Percentiles rank a stretch among this genome's conserved stretches.
Conservation (phyloP, 2,113 vertebrate genomes). For the Myotis brandtii region DNA sequence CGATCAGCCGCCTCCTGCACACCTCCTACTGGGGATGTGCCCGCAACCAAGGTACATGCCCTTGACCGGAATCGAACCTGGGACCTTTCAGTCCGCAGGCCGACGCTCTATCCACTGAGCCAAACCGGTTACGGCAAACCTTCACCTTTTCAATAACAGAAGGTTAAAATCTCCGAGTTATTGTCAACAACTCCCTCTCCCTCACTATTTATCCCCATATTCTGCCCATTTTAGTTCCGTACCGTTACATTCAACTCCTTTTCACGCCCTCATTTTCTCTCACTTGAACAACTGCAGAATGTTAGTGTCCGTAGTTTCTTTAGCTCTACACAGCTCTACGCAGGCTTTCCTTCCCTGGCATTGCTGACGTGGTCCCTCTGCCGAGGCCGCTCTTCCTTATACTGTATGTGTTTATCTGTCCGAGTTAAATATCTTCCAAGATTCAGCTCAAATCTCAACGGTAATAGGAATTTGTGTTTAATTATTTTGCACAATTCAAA, state of each 20-base stretch:
- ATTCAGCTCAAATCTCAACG: neutral
- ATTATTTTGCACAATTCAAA: slow-evolving; percentile 2
- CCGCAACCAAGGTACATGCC: too few species aligned
- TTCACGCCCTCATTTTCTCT: neutral
- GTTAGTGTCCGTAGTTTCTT: neutral
- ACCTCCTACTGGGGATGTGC: too few species aligned
- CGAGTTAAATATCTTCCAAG: neutral
- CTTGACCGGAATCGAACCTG: too few species aligned
- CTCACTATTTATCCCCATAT: neutral
- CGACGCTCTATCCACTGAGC: too few species aligned
- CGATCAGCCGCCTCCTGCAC: too few species aligned
- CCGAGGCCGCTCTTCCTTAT: neutral
- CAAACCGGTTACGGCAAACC: too few species aligned
- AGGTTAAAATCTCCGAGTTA: neutral
- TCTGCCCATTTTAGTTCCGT: neutral
- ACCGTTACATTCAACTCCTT: neutral
- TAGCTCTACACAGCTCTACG: neutral
- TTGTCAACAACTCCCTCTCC: neutral
- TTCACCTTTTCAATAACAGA: neutral
- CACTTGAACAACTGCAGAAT: neutral
- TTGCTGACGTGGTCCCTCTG: neutral
- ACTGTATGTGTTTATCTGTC: neutral
- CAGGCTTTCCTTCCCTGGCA: neutral
- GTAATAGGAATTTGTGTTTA: neutral
- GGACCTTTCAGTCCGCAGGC: too few species aligned